Evolutionary conservation across 2,113 vertebrate genomes (phyloP).

Genomic region (Otus sunia): DNA sequence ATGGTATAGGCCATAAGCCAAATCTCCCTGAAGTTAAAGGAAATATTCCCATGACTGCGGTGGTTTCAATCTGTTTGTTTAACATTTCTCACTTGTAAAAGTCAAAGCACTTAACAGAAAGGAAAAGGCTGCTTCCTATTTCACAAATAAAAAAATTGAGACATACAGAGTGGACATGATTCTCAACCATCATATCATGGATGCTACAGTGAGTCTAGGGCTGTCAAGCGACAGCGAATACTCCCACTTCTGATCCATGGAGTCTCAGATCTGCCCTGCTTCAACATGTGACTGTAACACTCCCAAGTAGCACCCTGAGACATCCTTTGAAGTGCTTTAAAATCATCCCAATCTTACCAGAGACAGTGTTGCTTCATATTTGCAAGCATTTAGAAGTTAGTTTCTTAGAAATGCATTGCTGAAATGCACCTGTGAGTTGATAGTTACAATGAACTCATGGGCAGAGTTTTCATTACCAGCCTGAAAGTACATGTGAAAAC

Average conservation of each 20-base stretch:
- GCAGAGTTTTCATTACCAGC: neutral
- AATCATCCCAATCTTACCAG: neutral
- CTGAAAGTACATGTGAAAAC: neutral
- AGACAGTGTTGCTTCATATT: neutral
- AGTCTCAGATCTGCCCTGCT: neutral
- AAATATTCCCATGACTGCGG: constrained; percentile 16
- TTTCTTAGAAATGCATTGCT: neutral
- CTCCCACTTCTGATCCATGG: neutral
- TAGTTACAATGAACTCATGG: neutral
- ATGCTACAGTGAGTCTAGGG: neutral
- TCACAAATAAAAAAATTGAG: neutral
- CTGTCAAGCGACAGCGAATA: neutral
- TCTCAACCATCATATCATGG: neutral
- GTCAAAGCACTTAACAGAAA: constrained; percentile 18
- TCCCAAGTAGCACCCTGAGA: neutral
- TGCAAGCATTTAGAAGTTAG: neutral
- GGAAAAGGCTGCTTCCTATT: neutral
- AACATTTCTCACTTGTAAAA: constrained; percentile 23
- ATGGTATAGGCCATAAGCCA: neutral
- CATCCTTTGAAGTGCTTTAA: neutral
- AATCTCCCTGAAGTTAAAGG: constrained; percentile 16
- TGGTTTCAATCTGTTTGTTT: constrained; percentile 45
- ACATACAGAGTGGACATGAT: neutral
- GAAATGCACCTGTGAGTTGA: neutral
- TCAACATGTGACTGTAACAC: neutral